Evolutionary conservation across 2,113 vertebrate species (phyloP).

Genomic region (Aegithalos caudatus): DNA sequence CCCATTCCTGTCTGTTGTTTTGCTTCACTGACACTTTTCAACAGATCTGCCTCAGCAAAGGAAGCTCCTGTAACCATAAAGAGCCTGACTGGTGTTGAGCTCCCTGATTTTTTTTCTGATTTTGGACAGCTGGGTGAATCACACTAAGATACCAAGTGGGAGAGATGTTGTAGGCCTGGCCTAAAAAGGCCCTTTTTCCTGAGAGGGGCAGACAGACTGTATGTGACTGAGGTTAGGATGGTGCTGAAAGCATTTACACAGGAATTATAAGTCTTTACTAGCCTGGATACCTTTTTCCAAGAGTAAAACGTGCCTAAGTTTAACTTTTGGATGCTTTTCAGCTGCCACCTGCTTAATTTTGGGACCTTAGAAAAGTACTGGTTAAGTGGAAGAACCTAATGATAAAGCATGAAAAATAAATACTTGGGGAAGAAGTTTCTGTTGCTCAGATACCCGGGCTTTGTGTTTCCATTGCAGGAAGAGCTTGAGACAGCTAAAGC

Average conservation of each 20-base stretch:
- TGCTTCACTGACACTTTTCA: neutral
- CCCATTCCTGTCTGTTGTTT: neutral
- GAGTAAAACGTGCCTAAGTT: neutral
- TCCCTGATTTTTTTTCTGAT: neutral
- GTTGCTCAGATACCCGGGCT: neutral
- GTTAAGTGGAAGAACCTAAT: constrained; percentile 13
- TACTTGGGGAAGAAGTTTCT: neutral
- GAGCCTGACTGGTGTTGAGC: neutral
- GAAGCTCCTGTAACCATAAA: neutral
- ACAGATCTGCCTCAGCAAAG: neutral
- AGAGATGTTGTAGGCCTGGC: neutral
- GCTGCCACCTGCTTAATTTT: neutral
- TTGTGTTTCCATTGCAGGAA: constrained; percentile 69
- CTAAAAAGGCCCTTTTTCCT: neutral
- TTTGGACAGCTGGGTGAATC: neutral
- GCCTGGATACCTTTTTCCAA: neutral
- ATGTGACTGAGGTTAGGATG: neutral
- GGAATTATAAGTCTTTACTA: neutral
- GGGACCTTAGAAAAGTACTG: neutral
- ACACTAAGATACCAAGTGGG: neutral
- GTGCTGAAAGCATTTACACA: neutral
- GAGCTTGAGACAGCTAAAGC: constrained; percentile 84
- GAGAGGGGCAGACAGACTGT: rapidly evolving
- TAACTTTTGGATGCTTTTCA: neutral
- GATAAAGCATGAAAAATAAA: neutral